These are phyloP conservation scores for Drosophila ogumai DNA, from an alignment of 1,140 invertebrate genomes.

Conservation along the genomic window DNA sequence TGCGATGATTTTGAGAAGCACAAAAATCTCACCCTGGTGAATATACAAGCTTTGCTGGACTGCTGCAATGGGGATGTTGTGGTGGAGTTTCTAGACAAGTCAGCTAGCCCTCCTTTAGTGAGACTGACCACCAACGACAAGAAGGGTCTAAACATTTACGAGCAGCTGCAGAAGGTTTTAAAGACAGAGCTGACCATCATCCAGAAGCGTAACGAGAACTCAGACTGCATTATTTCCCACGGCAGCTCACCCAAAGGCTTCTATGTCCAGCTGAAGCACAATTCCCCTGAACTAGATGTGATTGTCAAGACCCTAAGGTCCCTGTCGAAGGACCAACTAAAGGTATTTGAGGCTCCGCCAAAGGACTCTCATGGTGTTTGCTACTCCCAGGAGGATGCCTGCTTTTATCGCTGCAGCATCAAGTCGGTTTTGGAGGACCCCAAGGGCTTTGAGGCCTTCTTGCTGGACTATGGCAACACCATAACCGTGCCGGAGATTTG, in stretches of 20 bases:
- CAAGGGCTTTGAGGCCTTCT: constrained; percentile 87
- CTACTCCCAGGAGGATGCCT: constrained; percentile 88
- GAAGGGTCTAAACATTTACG: constrained; percentile 54
- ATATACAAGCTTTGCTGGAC: constrained; percentile 64
- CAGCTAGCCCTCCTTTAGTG: constrained; percentile 46
- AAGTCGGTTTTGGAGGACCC: constrained; percentile 86
- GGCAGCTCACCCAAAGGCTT: constrained; percentile 89
- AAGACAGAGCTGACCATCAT: constrained; percentile 36
- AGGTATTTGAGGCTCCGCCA: background rate
- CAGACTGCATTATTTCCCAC: constrained; percentile 86
- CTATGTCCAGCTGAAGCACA: constrained; percentile 89
- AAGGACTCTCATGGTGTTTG: constrained; percentile 86
- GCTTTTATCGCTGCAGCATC: constrained; percentile 89
- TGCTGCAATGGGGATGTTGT: constrained; percentile 77
- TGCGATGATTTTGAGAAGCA: constrained; percentile 36
- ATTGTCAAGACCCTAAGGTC: constrained; percentile 86
- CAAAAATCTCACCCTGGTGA: constrained; percentile 50
- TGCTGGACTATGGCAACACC: constrained; percentile 91
- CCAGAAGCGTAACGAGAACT: constrained; percentile 38
- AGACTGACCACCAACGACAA: constrained; percentile 53
- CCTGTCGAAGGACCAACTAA: constrained; percentile 43
- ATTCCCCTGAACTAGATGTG: constrained; percentile 87
- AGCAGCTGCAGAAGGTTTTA: constrained; percentile 63
- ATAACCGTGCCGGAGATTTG: constrained; percentile 86
- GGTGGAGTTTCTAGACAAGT: constrained; percentile 65